phyloP scores from a whole-genome alignment of 2,113 vertebrate species.

The Haemorhous mexicanus region DNA sequence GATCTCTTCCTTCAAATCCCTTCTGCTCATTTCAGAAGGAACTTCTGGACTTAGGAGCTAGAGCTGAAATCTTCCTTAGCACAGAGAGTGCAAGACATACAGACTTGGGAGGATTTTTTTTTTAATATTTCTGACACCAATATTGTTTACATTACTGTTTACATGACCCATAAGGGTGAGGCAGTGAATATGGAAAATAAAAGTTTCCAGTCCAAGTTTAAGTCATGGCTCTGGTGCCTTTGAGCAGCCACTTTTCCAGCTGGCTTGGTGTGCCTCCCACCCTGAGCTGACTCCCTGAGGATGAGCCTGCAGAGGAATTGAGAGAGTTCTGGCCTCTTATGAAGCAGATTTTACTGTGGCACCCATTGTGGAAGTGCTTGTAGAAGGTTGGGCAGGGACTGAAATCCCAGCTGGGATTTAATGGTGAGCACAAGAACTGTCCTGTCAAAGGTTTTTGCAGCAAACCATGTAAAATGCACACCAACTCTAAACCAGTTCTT shows the following conservation, averaged over 20 bases:
- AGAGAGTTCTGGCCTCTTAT: background rate
- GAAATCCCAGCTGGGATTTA: background rate
- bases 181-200: background rate
- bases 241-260: background rate
- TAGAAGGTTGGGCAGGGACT: background rate
- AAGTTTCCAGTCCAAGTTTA: background rate
- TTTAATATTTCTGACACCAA: background rate
- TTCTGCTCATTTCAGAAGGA: background rate
- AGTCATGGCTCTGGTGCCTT: too few species aligned
- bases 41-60: background rate
- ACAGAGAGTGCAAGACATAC: background rate
- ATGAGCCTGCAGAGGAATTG: fast-evolving
- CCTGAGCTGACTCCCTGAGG: background rate
- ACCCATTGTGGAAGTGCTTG: background rate
- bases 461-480: background rate
- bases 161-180: fast-evolving
- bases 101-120: background rate
- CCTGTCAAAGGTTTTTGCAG: background rate
- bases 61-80: background rate
- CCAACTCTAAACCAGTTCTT: background rate
- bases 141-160: background rate
- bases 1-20: background rate
- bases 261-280: background rate
- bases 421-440: background rate
- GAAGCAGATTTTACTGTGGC: background rate